phyloP scores from a whole-genome alignment of 2,888 invertebrate species.

The Molanna angustata region DNA sequence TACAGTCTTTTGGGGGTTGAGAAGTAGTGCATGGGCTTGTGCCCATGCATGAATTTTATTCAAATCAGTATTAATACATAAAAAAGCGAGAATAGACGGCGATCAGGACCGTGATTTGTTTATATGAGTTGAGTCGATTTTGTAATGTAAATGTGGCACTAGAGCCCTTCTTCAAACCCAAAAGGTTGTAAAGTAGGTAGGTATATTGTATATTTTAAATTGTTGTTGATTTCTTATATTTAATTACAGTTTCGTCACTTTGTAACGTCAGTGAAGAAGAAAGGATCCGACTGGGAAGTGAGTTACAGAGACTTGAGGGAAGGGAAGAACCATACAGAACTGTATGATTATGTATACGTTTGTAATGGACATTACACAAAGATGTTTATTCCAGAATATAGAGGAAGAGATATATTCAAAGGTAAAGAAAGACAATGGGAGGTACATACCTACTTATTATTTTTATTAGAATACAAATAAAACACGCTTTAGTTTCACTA shows the following conservation, averaged over 20 bases:
- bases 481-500: background rate
- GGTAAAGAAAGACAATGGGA: conserved; percentile 36
- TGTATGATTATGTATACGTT: conserved; percentile 64
- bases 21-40: no score
- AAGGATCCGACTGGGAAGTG: conserved; percentile 49
- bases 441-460: background rate
- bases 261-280: conserved; percentile 48
- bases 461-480: background rate
- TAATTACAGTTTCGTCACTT: conserved; percentile 46
- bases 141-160: no score
- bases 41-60: no score
- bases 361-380: conserved; percentile 61
- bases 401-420: conserved; percentile 42
- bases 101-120: no score
- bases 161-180: no score
- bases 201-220: no score
- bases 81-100: no score
- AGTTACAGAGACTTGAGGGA: conserved; percentile 47
- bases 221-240: background rate
- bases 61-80: no score
- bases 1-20: no score
- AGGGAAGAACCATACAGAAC: conserved; percentile 42
- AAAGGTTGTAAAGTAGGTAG: no score
- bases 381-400: conserved; percentile 41
- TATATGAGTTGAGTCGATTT: no score